Conservation (phyloP, 2,113 vertebrate species). For the Ceuthmochares aereus region DNA sequence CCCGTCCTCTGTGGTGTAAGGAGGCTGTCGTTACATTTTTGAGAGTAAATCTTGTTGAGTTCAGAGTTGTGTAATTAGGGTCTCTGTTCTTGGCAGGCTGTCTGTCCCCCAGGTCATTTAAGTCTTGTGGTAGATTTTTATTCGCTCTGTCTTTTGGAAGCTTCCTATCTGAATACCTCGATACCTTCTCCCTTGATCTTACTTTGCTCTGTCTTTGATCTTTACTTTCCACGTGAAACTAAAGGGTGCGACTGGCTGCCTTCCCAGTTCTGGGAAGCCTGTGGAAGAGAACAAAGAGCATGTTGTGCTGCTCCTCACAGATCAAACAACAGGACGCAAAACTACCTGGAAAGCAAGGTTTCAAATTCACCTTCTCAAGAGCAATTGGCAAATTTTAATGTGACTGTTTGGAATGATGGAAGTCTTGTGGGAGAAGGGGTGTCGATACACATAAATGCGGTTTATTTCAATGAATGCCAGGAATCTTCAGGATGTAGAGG, state of each 20-base stretch:
- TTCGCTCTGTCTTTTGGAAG: background rate
- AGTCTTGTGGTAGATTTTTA: background rate
- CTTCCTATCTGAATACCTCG: background rate
- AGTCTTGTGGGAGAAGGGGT: background rate
- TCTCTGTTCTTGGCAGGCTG: background rate
- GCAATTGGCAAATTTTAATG: background rate
- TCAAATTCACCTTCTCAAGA: background rate
- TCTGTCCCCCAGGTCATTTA: background rate
- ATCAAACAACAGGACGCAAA: background rate
- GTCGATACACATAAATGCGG: background rate
- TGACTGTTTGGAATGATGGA: background rate
- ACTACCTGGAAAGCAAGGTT: background rate
- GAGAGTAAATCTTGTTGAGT: background rate
- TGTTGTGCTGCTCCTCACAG: background rate
- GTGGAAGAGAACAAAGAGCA: conserved; percentile 4
- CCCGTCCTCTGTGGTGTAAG: fast-evolving
- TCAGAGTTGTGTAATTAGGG: background rate
- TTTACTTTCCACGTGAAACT: background rate
- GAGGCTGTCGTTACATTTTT: background rate
- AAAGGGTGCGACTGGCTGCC: background rate
- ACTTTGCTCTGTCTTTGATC: background rate
- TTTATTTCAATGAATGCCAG: background rate
- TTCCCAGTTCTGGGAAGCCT: background rate
- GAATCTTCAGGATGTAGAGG: background rate
- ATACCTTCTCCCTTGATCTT: background rate